phyloP scores from a whole-genome alignment of 2,888 invertebrate species.

The Diaphora mendica region DNA sequence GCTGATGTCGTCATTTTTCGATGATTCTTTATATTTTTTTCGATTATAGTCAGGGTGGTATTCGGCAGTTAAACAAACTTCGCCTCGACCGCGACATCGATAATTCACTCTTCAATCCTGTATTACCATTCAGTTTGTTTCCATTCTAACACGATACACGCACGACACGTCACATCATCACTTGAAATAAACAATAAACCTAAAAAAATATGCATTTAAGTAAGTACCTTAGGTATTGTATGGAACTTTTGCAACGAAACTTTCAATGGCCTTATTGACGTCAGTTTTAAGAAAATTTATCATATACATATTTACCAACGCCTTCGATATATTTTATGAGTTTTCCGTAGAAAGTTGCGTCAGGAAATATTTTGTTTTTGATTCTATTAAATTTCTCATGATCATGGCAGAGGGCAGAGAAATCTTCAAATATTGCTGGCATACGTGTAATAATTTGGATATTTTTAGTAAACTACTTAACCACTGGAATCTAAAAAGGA shows the following conservation, averaged over 20 bases:
- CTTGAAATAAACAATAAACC: neutral
- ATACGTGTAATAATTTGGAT: no score
- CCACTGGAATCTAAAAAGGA: no score
- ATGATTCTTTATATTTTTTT: constrained; percentile 62
- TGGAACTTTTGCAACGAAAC: neutral
- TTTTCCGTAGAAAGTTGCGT: no score
- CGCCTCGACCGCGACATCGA: constrained; percentile 78
- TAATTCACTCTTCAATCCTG: constrained; percentile 81
- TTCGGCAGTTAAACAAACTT: constrained; percentile 79
- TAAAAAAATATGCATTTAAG: no score
- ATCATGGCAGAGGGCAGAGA: no score
- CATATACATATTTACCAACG: neutral
- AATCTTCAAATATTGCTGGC: no score
- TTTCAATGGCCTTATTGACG: neutral
- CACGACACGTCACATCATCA: constrained; percentile 19
- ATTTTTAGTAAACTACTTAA: no score
- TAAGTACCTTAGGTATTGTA: neutral
- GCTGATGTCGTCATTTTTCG: constrained; percentile 75
- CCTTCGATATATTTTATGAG: neutral
- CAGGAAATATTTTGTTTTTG: no score
- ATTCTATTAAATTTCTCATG: no score
- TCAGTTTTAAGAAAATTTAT: neutral
- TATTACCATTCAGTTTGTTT: constrained; percentile 66
- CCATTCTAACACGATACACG: constrained; percentile 60
- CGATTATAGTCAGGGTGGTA: constrained; percentile 68